Percentiles rank a stretch among this genome's conserved stretches.
phyloP scores from a whole-genome alignment of 2,888 invertebrate species.

The Crocallis elinguaria region DNA sequence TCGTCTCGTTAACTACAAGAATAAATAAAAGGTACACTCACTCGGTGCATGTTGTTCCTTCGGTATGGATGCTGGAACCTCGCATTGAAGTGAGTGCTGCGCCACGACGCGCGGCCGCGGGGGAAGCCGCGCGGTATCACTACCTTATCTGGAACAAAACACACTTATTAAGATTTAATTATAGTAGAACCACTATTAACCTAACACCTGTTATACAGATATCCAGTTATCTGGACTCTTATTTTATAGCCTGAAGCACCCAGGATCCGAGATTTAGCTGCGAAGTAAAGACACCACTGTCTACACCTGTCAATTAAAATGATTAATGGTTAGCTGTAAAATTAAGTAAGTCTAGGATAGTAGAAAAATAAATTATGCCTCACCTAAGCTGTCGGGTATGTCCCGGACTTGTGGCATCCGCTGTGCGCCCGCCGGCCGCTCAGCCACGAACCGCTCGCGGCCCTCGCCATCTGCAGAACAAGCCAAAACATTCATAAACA shows the following conservation, averaged over 20 bases:
- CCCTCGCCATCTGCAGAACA: conserved; percentile 49
- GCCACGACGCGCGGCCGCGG: conserved; percentile 63
- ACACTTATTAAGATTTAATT: not conserved
- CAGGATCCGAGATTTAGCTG: no score
- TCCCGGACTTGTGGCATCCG: conserved; percentile 68
- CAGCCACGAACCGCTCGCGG: conserved; percentile 61
- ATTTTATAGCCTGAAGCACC: no score
- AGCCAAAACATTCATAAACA: no score
- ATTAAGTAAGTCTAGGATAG: no score
- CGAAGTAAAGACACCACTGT: no score
- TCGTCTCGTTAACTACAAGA: no score
- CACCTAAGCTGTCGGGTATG: conserved; percentile 74
- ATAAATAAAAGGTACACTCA: conserved; percentile 35
- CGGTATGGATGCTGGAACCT: conserved; percentile 55
- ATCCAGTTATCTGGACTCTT: no score
- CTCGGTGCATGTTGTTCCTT: conserved; percentile 59
- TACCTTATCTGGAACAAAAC: conserved; percentile 66
- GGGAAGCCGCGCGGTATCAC: conserved; percentile 57
- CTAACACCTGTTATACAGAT: no score
- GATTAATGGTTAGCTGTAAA: no score
- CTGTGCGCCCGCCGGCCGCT: conserved; percentile 61
- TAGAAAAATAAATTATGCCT: no score
- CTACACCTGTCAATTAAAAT: no score
- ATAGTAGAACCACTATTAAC: no score
- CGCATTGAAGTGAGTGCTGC: conserved; percentile 55